Percentiles rank a stretch among this genome's conserved stretches.
Conservation (phyloP, 2,113 vertebrate species). For the Rhegmatorhina hoffmannsi region DNA sequence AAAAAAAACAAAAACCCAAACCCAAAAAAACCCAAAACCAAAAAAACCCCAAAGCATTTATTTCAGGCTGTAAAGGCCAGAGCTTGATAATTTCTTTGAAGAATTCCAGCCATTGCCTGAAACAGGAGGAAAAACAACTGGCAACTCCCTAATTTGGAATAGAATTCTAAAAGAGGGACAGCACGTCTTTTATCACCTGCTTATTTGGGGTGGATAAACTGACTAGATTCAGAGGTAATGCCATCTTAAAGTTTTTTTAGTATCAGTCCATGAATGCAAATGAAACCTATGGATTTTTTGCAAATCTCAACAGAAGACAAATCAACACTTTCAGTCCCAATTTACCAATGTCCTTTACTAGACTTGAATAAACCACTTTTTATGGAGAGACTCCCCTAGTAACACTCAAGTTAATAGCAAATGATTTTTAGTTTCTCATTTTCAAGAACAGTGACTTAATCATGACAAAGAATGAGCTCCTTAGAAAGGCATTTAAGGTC, state of each 20-base stretch:
- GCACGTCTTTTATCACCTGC: neutral
- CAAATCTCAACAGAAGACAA: neutral
- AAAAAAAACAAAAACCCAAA: no score
- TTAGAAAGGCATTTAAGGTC: neutral
- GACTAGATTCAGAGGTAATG: neutral
- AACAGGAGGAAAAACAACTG: neutral
- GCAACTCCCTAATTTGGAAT: neutral
- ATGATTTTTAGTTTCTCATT: neutral
- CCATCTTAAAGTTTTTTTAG: neutral
- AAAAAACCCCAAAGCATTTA: no score
- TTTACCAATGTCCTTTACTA: neutral
- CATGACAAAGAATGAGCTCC: neutral
- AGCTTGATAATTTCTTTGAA: neutral
- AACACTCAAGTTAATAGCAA: neutral
- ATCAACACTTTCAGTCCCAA: neutral
- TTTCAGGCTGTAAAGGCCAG: neutral
- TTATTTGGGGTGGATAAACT: neutral
- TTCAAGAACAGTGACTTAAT: conserved; percentile 12
- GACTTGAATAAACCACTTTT: neutral
- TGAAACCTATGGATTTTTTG: neutral
- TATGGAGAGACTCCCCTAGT: neutral
- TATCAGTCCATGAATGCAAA: neutral
- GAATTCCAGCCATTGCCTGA: neutral
- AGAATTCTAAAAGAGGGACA: neutral
- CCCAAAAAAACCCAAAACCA: no score